These are phyloP conservation scores for Ceratoteleas bidentatus DNA, from an alignment of 1,140 invertebrate genomes.

Conservation along the genomic window DNA sequence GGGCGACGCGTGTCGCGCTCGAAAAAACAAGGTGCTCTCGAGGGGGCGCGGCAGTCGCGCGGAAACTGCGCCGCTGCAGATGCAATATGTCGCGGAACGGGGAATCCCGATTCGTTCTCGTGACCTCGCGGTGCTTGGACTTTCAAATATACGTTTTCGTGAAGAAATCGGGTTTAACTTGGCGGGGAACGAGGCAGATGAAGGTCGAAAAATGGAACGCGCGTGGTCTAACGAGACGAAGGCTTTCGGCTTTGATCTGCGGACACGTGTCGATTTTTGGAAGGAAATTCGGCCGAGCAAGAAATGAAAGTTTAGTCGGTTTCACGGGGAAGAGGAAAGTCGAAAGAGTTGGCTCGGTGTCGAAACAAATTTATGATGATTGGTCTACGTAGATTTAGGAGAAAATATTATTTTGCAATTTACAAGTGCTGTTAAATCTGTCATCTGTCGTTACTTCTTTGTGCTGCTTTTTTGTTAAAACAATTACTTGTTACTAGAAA, in stretches of 20 bases:
- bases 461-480: too few relatives aligned
- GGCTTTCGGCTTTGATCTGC: too few relatives aligned
- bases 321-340: too few relatives aligned
- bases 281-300: too few relatives aligned
- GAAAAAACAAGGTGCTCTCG: constrained; percentile 41
- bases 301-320: too few relatives aligned
- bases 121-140: constrained; percentile 35
- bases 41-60: constrained; percentile 71
- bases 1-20: constrained; percentile 66
- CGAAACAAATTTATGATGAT: not conserved
- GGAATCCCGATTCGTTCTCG: constrained; percentile 27
- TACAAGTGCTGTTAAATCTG: too few relatives aligned
- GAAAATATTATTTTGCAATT: not conserved
- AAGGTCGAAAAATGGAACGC: constrained; percentile 33
- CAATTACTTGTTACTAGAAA: too few relatives aligned
- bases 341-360: not conserved
- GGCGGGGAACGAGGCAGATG: too few relatives aligned
- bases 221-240: not conserved
- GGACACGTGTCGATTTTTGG: too few relatives aligned
- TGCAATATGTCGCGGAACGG: constrained; percentile 69
- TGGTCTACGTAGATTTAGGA: not conserved
- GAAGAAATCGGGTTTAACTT: not conserved
- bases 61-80: constrained; percentile 74
- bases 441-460: too few relatives aligned
- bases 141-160: constrained; percentile 31